A percentile compares a stretch with the other conserved stretches of the same genome.
Conservation (phyloP, 2,888 invertebrate species). For the Apamea anceps region DNA sequence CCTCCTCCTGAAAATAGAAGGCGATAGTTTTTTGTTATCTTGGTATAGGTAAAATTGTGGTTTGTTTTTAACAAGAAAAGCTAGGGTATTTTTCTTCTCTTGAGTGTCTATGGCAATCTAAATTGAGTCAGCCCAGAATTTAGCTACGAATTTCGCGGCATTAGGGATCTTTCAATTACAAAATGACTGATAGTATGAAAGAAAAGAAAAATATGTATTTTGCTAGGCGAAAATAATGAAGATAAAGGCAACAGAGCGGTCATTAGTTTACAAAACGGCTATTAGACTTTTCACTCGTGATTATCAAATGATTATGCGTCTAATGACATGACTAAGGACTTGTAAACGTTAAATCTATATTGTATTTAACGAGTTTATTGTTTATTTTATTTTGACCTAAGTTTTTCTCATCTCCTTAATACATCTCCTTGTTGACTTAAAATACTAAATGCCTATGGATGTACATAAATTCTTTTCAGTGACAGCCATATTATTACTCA, state of each 20-base stretch:
- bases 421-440: background rate
- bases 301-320: background rate
- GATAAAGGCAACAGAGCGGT: too few species aligned
- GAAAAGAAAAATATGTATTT: background rate
- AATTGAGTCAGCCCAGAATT: background rate
- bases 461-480: background rate
- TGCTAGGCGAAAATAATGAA: background rate
- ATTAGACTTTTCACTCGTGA: background rate
- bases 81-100: background rate
- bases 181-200: background rate
- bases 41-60: too few species aligned
- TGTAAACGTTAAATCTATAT: background rate
- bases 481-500: constrained; percentile 1
- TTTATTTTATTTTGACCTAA: background rate
- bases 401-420: background rate
- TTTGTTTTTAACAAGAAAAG: background rate
- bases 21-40: background rate
- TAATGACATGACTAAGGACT: background rate
- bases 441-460: background rate
- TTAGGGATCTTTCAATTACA: background rate
- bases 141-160: background rate
- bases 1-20: constrained; percentile 90
- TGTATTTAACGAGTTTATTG: background rate
- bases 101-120: background rate
- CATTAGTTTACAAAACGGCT: background rate